Evolutionary conservation across 2,797 vertebrate genomes (phyloP).

Genomic region (Vespertilio murinus): DNA sequence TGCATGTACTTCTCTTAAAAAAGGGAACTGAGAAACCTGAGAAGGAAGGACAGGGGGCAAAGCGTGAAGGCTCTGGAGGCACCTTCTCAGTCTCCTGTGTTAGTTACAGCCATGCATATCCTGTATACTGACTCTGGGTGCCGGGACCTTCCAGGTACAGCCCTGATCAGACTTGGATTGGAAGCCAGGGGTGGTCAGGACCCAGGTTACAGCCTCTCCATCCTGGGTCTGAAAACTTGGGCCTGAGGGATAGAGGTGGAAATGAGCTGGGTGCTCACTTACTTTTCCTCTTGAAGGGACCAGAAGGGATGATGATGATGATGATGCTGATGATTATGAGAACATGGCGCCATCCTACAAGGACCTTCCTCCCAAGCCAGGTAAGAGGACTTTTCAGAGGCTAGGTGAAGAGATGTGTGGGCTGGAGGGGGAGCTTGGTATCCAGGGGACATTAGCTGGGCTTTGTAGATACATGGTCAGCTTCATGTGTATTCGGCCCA

Average conservation of each 20-base stretch:
- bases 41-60: background rate
- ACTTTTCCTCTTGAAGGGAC: constrained; percentile 45
- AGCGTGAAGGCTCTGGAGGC: background rate
- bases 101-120: background rate
- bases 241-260: background rate
- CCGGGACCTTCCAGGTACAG: background rate
- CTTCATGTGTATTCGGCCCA: too few relatives aligned
- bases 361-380: constrained; percentile 72
- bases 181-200: background rate
- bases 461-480: accelerated
- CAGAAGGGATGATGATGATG: background rate
- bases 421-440: accelerated
- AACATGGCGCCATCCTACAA: constrained; percentile 43
- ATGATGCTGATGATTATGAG: constrained; percentile 65
- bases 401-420: background rate
- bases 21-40: constrained; percentile 39
- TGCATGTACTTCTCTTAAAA: constrained; percentile 35
- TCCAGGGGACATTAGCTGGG: background rate
- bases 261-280: background rate
- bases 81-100: background rate
- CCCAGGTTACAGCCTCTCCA: background rate
- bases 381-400: background rate
- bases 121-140: background rate
- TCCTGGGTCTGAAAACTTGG: background rate
- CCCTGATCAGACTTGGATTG: background rate